Conservation (phyloP, 1,140 invertebrate genomes). For the Belonocnema kinseyi region DNA sequence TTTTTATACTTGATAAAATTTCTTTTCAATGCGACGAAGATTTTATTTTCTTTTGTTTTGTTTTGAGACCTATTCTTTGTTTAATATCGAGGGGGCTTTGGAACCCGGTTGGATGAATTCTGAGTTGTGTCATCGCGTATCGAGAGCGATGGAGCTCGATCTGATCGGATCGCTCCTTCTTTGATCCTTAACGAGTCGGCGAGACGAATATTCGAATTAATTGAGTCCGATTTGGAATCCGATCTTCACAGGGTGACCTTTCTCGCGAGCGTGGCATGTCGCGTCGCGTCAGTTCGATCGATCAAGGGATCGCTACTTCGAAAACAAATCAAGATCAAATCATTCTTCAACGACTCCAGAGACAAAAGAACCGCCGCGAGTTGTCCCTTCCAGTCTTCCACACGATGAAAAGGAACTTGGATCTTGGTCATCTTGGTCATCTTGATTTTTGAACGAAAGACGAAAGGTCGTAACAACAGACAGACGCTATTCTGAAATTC, state of each 20-base stretch:
- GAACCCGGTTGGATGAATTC: no score
- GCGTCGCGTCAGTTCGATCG: slow-evolving; percentile 43
- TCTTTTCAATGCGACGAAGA: no score
- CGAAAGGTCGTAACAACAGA: slow-evolving; percentile 39
- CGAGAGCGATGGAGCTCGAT: slow-evolving; percentile 5
- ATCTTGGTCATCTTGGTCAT: not conserved
- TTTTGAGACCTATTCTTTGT: no score
- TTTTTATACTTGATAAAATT: no score
- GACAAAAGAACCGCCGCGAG: slow-evolving; percentile 42
- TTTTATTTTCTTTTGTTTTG: no score
- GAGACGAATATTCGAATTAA: slow-evolving; percentile 53
- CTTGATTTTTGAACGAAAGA: not conserved
- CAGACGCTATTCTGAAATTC: slow-evolving; percentile 60
- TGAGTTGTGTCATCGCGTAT: not conserved
- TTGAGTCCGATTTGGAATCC: slow-evolving; percentile 56
- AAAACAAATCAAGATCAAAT: slow-evolving; percentile 59
- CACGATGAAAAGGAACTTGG: not conserved
- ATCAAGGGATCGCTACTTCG: slow-evolving; percentile 45
- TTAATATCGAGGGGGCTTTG: no score
- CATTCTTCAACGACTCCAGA: slow-evolving; percentile 46
- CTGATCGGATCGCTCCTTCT: slow-evolving; percentile 44
- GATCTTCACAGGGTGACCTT: slow-evolving; percentile 54
- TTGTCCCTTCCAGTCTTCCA: not conserved
- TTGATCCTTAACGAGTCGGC: slow-evolving; percentile 50
- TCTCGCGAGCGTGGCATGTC: slow-evolving; percentile 36